These are phyloP conservation scores for Paraplagusia blochii DNA, from an alignment of 2,113 vertebrate species.

Conservation along the genomic window DNA sequence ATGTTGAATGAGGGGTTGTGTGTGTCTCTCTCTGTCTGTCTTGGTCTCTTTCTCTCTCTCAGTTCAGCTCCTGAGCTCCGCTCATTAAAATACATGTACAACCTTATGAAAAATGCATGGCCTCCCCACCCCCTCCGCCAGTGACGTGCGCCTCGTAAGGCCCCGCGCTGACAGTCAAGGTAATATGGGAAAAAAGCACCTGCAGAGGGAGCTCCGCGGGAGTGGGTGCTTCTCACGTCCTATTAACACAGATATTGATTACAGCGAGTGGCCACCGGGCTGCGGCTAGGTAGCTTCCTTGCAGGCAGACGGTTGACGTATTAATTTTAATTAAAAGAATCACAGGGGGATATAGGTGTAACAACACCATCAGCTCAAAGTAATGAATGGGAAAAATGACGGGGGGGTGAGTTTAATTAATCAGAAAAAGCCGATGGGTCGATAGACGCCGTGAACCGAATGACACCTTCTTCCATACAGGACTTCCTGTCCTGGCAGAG, in stretches of 20 bases:
- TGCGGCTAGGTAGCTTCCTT: background rate
- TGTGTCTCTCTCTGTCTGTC: slow-evolving; percentile 14
- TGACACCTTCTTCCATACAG: background rate
- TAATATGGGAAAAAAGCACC: slow-evolving; percentile 55
- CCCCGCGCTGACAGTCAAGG: slow-evolving; percentile 60
- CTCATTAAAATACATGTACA: slow-evolving; percentile 70
- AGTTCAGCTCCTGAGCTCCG: slow-evolving; percentile 55
- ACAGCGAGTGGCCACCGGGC: slow-evolving; percentile 3
- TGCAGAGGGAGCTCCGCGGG: background rate
- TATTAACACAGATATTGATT: slow-evolving; percentile 12
- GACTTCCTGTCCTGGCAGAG: background rate
- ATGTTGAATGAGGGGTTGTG: slow-evolving; percentile 41
- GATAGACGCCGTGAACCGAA: slow-evolving; percentile 28
- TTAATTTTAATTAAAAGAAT: background rate
- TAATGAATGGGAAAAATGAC: slow-evolving; percentile 23
- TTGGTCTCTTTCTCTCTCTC: slow-evolving; percentile 32
- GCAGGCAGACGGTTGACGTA: background rate
- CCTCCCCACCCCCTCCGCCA: slow-evolving; percentile 31
- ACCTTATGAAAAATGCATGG: slow-evolving; percentile 67
- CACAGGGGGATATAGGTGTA: background rate
- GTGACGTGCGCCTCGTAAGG: slow-evolving; percentile 54
- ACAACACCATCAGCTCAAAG: slow-evolving; percentile 2
- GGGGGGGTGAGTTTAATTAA: slow-evolving; percentile 36
- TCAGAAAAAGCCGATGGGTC: slow-evolving; percentile 26
- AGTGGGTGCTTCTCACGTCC: slow-evolving; percentile 15